phyloP scores from a whole-genome alignment of 2,113 vertebrate species.

The Hemiscyllium ocellatum region DNA sequence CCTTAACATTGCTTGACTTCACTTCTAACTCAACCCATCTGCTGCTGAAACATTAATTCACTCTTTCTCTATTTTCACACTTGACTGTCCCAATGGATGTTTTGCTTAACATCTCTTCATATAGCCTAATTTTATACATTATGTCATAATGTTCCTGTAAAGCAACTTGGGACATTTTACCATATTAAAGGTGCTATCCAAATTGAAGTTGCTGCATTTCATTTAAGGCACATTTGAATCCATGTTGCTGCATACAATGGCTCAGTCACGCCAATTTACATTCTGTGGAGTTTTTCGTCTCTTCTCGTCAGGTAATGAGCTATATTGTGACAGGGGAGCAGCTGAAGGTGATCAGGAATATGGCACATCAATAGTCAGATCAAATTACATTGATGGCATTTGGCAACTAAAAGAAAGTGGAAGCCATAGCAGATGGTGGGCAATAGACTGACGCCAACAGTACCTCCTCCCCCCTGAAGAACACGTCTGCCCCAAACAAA shows the following conservation, averaged over 20 bases:
- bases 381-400: neutral
- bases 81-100: neutral
- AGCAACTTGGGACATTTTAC: neutral
- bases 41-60: neutral
- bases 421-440: neutral
- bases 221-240: neutral
- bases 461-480: neutral
- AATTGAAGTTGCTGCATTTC: neutral
- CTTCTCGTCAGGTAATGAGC: neutral
- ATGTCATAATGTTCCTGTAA: neutral
- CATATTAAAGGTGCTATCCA: neutral
- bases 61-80: neutral
- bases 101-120: neutral
- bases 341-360: neutral
- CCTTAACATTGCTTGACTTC: neutral
- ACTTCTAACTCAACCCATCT: neutral
- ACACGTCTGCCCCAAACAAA: neutral
- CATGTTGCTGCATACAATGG: neutral
- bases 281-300: neutral
- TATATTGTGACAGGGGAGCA: neutral
- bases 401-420: neutral
- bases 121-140: neutral
- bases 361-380: neutral
- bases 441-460: neutral
- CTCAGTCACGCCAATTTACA: neutral